A percentile compares a stretch with the other conserved stretches of the same genome.
Evolutionary conservation across 2,113 vertebrate genomes (phyloP).

Genomic region (Xiphophorus hellerii): DNA sequence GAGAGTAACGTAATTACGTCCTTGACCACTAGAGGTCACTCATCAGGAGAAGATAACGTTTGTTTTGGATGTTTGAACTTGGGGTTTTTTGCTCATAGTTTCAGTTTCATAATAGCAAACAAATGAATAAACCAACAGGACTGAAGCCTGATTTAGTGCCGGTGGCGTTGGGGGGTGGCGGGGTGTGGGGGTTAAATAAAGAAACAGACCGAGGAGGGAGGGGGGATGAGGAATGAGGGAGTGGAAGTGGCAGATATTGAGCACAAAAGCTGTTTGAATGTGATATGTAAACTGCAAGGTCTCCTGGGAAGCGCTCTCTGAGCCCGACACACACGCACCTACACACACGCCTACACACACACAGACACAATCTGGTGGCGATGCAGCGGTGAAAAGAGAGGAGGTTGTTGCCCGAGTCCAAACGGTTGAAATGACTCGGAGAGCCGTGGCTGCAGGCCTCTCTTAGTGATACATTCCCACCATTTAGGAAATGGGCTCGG

Average conservation of each 20-base stretch:
- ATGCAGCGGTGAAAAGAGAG: constrained; percentile 56
- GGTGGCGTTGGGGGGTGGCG: constrained; percentile 12
- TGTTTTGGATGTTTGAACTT: constrained; percentile 3
- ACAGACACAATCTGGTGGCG: constrained; percentile 52
- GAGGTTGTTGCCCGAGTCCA: constrained; percentile 40
- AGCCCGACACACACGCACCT: constrained; percentile 53
- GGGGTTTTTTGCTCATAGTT: background rate
- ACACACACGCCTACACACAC: constrained; percentile 36
- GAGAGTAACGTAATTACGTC: constrained; percentile 4
- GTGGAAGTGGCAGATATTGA: constrained; percentile 63
- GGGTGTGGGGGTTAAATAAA: constrained; percentile 23
- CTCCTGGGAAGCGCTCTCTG: constrained; percentile 64
- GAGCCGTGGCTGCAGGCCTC: constrained; percentile 49
- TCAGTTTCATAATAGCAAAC: constrained; percentile 10
- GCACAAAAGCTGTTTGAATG: constrained; percentile 72
- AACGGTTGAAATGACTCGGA: constrained; percentile 50
- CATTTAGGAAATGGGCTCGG: constrained; percentile 73
- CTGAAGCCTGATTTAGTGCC: constrained; percentile 18
- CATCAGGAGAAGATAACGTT: constrained; percentile 25
- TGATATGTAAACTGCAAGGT: constrained; percentile 72
- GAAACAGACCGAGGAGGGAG: constrained; percentile 4
- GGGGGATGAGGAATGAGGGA: constrained; percentile 23
- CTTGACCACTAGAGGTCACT: constrained; percentile 55
- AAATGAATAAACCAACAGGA: constrained; percentile 25
- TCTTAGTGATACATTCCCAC: constrained; percentile 70